Evolutionary conservation across 2,888 invertebrate genomes (phyloP).

Genomic region (Chymomyza fuscimana): DNA sequence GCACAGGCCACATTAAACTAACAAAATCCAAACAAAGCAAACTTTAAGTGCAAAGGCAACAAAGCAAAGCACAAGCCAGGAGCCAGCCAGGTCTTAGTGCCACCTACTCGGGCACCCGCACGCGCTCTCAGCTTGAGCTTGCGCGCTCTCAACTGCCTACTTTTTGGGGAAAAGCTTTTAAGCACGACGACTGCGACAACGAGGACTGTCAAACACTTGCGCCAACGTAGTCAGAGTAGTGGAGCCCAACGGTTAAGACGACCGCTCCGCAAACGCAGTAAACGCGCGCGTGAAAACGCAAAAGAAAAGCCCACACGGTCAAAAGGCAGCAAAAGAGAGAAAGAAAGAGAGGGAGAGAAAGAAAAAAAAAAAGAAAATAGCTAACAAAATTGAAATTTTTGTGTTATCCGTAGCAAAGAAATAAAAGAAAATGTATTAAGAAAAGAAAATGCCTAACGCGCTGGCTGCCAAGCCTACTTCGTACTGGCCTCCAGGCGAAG

Average conservation of each 20-base stretch:
- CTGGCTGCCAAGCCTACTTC: neutral
- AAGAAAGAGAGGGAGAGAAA: too few relatives aligned
- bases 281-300: slow-evolving; percentile 49
- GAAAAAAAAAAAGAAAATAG: slow-evolving; percentile 22
- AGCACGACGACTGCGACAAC: slow-evolving; percentile 42
- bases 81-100: slow-evolving; percentile 38
- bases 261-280: slow-evolving; percentile 57
- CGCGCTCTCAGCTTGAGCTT: neutral
- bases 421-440: slow-evolving; percentile 11
- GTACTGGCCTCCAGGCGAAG: neutral
- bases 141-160: slow-evolving; percentile 27
- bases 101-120: neutral
- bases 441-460: neutral
- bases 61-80: slow-evolving; percentile 24
- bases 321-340: slow-evolving; percentile 36
- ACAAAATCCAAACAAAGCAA: slow-evolving; percentile 72
- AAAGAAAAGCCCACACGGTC: slow-evolving; percentile 25
- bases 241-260: slow-evolving; percentile 77
- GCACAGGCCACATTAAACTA: slow-evolving; percentile 64
- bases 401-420: slow-evolving; percentile 7
- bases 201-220: slow-evolving; percentile 39
- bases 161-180: slow-evolving; percentile 67
- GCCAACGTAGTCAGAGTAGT: slow-evolving; percentile 75
- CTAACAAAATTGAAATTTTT: slow-evolving; percentile 27
- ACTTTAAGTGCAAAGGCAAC: slow-evolving; percentile 62